Base-by-base conservation (phyloP, 2,113 vertebrate genomes). In the Phainopepla nitens region DNA sequence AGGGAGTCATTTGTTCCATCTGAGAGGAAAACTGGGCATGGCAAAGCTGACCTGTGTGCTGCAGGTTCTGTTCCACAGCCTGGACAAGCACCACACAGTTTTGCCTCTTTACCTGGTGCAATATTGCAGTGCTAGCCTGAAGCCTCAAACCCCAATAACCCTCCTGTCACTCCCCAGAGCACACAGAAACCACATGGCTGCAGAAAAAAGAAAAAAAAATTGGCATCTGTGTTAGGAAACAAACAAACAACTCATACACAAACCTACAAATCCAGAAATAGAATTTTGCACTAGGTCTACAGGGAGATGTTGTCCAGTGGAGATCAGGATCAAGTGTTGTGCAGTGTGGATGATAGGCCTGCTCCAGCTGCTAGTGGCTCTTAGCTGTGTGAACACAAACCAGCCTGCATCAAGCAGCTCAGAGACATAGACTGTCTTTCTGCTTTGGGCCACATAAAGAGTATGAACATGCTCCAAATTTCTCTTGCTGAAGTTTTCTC, bases 321-420 rank as follows among this genome's bases (percentile, higher is more conserved):
- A 87, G 51, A 76, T 16, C 15, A 75, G 39, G 42, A 57, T 60
- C 56, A 68, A 35, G 39, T 1, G 1, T 14, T 54, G 18, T 9
- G 18, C 22, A 54, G 10, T 5, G 2, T 11, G 42, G 12, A 15
- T 1, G 1, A 7, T 64, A 35, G 82, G 24, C 10, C 23, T 4
- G 2, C 17, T 60, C 31, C 8, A 51, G 47, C 44, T 4, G 2
- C 19, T 47, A 23, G 18, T 53, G 88, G n/a, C 13, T 50, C 31
- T 36, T 29, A 41, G 7, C 29, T 84, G 17, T 64, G 29, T 20
- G 13, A 82, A 13, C 20, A 81, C 5, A 57, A 66, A 36, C 10
- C 42, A 88, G 25, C 5, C 44, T 80, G 28, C 3, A 76, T 53
- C 35, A 72, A 39, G 12, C 10, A 54, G 13, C 24, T 39, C 50